A percentile compares a stretch with the other conserved stretches of the same genome.
These are phyloP conservation scores for Huso huso DNA, from an alignment of 2,797 vertebrate species.

Conservation along the genomic window DNA sequence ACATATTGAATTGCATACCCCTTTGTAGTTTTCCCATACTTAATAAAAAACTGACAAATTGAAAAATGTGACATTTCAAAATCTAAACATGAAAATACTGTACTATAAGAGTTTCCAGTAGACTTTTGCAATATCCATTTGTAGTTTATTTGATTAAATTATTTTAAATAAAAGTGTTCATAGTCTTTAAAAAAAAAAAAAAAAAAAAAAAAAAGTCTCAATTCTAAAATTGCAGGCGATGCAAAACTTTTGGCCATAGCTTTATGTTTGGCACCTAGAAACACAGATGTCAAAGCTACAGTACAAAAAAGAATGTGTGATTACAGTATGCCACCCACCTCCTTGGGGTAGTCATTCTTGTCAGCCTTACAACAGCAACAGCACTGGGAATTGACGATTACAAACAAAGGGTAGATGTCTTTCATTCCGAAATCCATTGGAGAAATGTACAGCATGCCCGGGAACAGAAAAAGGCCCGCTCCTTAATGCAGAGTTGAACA, in stretches of 20 bases:
- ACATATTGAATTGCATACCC: too few species aligned
- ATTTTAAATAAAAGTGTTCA: too few species aligned
- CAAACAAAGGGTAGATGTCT: constrained; percentile 60
- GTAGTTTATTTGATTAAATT: too few species aligned
- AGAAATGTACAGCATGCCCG: constrained; percentile 21
- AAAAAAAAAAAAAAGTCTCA: not conserved
- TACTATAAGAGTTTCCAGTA: not conserved
- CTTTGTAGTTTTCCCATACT: too few species aligned
- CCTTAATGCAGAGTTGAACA: not conserved
- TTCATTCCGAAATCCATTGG: constrained; percentile 63
- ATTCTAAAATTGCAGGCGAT: too few species aligned
- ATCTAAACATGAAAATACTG: not conserved
- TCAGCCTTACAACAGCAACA: constrained; percentile 58
- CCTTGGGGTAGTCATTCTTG: constrained; percentile 48
- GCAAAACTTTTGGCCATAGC: too few species aligned
- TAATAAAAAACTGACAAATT: too few species aligned
- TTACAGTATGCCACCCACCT: constrained; percentile 42
- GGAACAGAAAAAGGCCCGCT: not conserved
- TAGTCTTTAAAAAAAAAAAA: not conserved
- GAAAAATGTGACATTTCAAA: too few species aligned
- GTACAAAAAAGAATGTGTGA: not conserved
- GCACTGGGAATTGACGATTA: constrained; percentile 54
- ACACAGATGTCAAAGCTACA: too few species aligned
- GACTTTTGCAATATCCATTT: too few species aligned
- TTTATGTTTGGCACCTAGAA: too few species aligned